phyloP scores from a whole-genome alignment of 1,140 invertebrate species.

The Dinothrombium tinctorium region DNA sequence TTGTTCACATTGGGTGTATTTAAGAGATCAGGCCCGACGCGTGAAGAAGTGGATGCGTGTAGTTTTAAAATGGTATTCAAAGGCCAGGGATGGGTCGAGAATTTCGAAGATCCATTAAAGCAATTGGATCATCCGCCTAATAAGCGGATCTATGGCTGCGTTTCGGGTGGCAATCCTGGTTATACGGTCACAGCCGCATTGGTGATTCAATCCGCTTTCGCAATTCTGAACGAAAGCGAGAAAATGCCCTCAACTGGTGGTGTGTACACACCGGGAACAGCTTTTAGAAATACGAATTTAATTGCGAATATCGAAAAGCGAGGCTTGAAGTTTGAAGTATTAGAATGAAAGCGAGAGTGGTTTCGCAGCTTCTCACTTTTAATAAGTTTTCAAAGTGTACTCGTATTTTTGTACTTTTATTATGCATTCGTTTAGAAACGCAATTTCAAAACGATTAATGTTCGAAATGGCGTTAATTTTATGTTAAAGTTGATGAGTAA shows the following conservation, averaged over 20 bases:
- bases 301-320: too few relatives aligned
- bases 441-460: too few relatives aligned
- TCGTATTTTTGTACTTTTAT: too few relatives aligned
- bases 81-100: conserved; percentile 35
- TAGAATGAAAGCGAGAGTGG: too few relatives aligned
- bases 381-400: too few relatives aligned
- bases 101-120: not conserved
- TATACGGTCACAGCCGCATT: conserved; percentile 55
- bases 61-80: conserved; percentile 40
- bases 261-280: conserved; percentile 31
- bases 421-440: too few relatives aligned
- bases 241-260: conserved; percentile 26
- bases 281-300: conserved; percentile 40
- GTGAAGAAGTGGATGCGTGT: conserved; percentile 32
- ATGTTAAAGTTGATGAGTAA: too few relatives aligned
- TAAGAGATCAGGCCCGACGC: conserved; percentile 28
- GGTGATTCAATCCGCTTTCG: conserved; percentile 41
- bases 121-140: conserved; percentile 31
- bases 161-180: conserved; percentile 33
- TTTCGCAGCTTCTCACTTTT: too few relatives aligned
- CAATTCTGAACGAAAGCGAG: conserved; percentile 46
- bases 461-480: too few relatives aligned
- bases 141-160: conserved; percentile 25
- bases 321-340: too few relatives aligned
- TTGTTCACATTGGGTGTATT: not conserved